phyloP scores from a whole-genome alignment of 2,113 vertebrate genomes.

The Elephantulus edwardii region DNA sequence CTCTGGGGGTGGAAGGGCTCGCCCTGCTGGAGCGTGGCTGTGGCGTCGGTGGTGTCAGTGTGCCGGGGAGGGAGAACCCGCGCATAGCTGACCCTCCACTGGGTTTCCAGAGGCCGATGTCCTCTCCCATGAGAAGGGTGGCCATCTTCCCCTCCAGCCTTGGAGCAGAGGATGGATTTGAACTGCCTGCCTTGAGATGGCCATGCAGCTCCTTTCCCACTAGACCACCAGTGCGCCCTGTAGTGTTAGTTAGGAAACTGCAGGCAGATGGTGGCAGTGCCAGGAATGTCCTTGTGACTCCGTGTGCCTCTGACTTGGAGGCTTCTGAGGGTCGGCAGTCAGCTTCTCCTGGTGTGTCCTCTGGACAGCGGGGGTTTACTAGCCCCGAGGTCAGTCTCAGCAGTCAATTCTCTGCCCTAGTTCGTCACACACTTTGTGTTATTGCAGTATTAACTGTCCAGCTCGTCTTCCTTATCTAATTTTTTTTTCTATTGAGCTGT shows the following conservation, averaged over 20 bases:
- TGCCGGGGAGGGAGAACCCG: too few relatives aligned
- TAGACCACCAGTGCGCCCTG: too few relatives aligned
- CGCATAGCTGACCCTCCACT: too few relatives aligned
- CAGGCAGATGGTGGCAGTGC: neutral
- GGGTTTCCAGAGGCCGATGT: too few relatives aligned
- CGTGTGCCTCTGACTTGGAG: neutral
- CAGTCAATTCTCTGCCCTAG: neutral
- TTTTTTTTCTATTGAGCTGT: neutral
- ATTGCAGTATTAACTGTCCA: neutral
- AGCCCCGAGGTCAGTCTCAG: neutral
- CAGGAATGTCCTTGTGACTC: neutral
- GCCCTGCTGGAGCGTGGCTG: neutral
- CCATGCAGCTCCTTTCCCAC: too few relatives aligned
- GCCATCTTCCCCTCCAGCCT: too few relatives aligned
- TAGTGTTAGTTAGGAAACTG: neutral
- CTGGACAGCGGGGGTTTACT: neutral
- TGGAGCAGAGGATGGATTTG: too few relatives aligned
- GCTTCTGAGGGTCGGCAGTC: neutral
- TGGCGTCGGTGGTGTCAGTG: too few relatives aligned
- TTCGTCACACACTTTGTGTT: neutral
- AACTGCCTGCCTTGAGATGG: too few relatives aligned
- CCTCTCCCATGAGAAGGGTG: too few relatives aligned
- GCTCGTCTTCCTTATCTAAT: conserved; percentile 24
- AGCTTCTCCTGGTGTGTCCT: neutral
- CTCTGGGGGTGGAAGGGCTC: neutral